phyloP scores from a whole-genome alignment of 2,888 invertebrate species.

The Dichetophora obliterata region DNA sequence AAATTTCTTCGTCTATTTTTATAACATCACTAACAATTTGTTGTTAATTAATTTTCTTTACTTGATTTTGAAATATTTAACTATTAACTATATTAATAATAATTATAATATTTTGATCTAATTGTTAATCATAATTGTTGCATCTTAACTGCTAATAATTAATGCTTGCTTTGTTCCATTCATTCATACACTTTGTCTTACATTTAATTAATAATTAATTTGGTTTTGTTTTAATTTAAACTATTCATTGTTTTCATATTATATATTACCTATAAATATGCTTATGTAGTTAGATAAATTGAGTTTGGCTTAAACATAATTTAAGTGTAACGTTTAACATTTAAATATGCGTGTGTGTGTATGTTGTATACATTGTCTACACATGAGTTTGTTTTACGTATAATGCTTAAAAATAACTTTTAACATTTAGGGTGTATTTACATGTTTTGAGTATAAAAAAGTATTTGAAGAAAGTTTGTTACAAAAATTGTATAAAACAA shows the following conservation, averaged over 20 bases:
- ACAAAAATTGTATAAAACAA: neutral
- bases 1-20: conserved; percentile 1
- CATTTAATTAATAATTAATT: neutral
- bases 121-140: conserved; percentile 49
- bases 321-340: neutral
- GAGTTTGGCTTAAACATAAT: conserved; percentile 13
- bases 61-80: conserved; percentile 31
- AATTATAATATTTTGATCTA: conserved; percentile 49
- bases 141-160: conserved; percentile 19
- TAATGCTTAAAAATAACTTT: neutral
- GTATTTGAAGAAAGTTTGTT: neutral
- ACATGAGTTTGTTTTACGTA: conserved; percentile 18
- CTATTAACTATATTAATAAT: conserved; percentile 34
- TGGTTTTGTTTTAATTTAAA: conserved; percentile 25
- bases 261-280: neutral
- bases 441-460: neutral
- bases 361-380: conserved; percentile 29
- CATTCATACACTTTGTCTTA: neutral
- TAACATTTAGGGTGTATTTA: neutral
- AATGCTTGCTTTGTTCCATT: conserved; percentile 3
- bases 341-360: neutral
- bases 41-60: conserved; percentile 10
- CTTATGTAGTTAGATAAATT: neutral
- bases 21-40: conserved; percentile 37
- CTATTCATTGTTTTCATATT: conserved; percentile 19